Conservation (phyloP, 2,113 vertebrate genomes). For the Oxyura jamaicensis region DNA sequence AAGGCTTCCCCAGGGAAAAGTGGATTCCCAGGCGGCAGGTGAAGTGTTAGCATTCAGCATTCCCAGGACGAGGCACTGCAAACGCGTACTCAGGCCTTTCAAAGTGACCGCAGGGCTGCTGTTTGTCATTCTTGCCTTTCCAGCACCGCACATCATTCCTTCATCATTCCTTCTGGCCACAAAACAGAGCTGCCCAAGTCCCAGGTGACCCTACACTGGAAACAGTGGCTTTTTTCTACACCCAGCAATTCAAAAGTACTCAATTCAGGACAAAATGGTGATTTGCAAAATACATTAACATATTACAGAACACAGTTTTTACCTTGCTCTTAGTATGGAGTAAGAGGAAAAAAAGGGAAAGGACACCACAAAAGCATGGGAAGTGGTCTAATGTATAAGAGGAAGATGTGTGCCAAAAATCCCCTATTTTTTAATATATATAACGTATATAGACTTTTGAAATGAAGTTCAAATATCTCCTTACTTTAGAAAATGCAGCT, state of each 20-base stretch:
- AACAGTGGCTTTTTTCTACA: background rate
- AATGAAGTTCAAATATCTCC: background rate
- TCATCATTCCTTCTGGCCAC: background rate
- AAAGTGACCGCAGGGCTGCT: background rate
- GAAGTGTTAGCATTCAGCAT: background rate
- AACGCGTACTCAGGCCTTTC: background rate
- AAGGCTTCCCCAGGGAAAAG: background rate
- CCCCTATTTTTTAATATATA: background rate
- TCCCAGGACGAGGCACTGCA: background rate
- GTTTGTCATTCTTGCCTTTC: background rate
- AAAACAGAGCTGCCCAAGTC: background rate
- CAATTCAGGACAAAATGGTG: background rate
- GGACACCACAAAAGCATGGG: background rate
- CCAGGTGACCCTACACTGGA: background rate
- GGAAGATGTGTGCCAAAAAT: rapidly evolving
- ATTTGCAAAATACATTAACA: background rate
- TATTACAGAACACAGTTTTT: background rate
- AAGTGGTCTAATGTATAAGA: background rate
- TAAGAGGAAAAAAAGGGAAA: rapidly evolving
- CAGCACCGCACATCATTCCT: background rate
- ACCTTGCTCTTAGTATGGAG: background rate
- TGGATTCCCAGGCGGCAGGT: background rate
- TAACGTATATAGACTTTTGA: background rate
- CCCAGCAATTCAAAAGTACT: background rate
- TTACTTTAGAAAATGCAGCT: background rate